A percentile compares a stretch with the other conserved stretches of the same genome.
These are phyloP conservation scores for Zoanthus solanderi DNA, from an alignment of 92 coral and sea anemone species.

Conservation along the genomic window DNA sequence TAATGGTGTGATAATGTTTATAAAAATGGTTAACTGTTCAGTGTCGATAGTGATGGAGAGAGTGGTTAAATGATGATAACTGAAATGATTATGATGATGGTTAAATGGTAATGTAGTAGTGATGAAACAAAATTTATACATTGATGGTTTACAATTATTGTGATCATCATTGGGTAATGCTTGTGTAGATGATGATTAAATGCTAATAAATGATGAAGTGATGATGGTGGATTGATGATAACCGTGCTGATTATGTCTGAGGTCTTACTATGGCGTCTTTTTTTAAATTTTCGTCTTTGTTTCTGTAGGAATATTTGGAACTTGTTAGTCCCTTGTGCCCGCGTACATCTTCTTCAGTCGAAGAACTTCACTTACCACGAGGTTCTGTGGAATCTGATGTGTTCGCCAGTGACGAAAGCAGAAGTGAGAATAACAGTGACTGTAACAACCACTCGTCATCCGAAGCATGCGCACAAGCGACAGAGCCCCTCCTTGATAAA, in stretches of 20 bases:
- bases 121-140: too few species aligned
- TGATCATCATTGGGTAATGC: too few species aligned
- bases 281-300: neutral
- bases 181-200: too few species aligned
- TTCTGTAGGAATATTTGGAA: slow-evolving; percentile 90
- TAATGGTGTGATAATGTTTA: too few species aligned
- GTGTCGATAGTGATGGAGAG: too few species aligned
- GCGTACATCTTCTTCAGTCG: slow-evolving; percentile 79
- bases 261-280: neutral
- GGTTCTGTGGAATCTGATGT: slow-evolving; percentile 72
- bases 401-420: slow-evolving; percentile 68
- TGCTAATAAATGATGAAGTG: neutral
- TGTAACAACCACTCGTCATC: slow-evolving; percentile 63
- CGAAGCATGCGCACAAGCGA: slow-evolving; percentile 20
- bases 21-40: too few species aligned
- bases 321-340: slow-evolving; percentile 91
- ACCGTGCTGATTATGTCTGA: neutral
- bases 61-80: too few species aligned
- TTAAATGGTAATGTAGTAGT: too few species aligned
- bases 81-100: too few species aligned
- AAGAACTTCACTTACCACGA: slow-evolving; percentile 44
- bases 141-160: too few species aligned
- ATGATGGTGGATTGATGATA: neutral
- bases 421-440: slow-evolving; percentile 66
- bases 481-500: neutral